Conservation (phyloP, 2,888 invertebrate genomes). For the Microctonus hyperodae region DNA sequence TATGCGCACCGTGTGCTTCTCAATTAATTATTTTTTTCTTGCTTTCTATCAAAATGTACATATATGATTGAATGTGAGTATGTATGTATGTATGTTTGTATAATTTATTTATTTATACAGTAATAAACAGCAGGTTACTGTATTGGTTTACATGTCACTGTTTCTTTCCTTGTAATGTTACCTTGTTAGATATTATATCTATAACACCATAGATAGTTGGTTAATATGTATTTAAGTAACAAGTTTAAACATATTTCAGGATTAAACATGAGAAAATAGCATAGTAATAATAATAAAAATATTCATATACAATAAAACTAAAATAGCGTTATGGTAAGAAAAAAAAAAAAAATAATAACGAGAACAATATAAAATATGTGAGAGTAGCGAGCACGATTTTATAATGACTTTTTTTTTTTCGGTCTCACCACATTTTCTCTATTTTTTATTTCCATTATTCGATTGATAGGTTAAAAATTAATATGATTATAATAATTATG, state of each 20-base stretch:
- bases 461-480: slow-evolving; percentile 34
- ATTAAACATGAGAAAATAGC: slow-evolving; percentile 53
- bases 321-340: slow-evolving; percentile 42
- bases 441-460: slow-evolving; percentile 38
- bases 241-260: slow-evolving; percentile 57
- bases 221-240: slow-evolving; percentile 54
- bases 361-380: slow-evolving; percentile 33
- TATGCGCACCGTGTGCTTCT: background rate
- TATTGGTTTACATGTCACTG: background rate
- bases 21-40: background rate
- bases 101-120: background rate
- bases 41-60: background rate
- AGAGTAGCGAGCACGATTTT: slow-evolving; percentile 26
- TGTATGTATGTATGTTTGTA: slow-evolving; percentile 39
- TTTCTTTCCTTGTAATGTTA: background rate
- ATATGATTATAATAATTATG: slow-evolving; percentile 28
- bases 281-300: slow-evolving; percentile 50
- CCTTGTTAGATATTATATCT: slow-evolving; percentile 26
- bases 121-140: background rate
- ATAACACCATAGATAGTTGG: slow-evolving; percentile 53
- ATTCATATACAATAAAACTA: slow-evolving; percentile 40
- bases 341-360: slow-evolving; percentile 47
- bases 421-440: background rate
- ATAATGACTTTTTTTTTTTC: background rate
- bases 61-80: slow-evolving; percentile 40